phyloP scores from a whole-genome alignment of 1,140 invertebrate species.

The Drosophila elegans region DNA sequence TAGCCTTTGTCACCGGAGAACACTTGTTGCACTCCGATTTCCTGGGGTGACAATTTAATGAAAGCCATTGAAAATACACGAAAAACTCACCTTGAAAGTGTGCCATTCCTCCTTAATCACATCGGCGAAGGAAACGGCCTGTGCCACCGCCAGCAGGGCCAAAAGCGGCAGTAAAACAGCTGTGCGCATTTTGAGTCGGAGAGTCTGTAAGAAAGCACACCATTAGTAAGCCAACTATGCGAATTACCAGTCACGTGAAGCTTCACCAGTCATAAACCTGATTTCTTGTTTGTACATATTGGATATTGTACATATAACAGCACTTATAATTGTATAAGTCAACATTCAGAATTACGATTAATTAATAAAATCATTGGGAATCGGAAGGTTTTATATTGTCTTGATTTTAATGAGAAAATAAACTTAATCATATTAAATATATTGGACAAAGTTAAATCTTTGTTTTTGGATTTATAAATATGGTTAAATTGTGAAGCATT shows the following conservation, averaged over 20 bases:
- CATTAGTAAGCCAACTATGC: slow-evolving; percentile 4
- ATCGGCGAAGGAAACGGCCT: slow-evolving; percentile 89
- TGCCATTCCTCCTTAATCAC: slow-evolving; percentile 91
- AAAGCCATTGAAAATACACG: background rate
- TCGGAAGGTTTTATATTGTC: too few relatives aligned
- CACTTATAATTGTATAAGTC: too few relatives aligned
- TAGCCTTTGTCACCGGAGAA: slow-evolving; percentile 26
- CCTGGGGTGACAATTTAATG: slow-evolving; percentile 7
- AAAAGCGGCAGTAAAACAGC: slow-evolving; percentile 85
- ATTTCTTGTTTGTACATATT: background rate
- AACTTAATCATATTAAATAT: too few relatives aligned
- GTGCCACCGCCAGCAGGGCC: slow-evolving; percentile 84
- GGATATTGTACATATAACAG: background rate
- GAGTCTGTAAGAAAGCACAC: slow-evolving; percentile 22
- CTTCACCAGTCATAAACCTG: slow-evolving; percentile 9
- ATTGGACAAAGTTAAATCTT: too few relatives aligned
- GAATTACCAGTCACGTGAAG: slow-evolving; percentile 23
- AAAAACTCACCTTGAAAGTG: slow-evolving; percentile 89
- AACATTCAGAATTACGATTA: too few relatives aligned
- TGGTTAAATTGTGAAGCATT: too few relatives aligned
- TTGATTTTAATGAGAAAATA: too few relatives aligned
- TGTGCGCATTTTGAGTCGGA: slow-evolving; percentile 84
- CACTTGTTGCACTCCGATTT: slow-evolving; percentile 29
- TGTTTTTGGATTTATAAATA: too few relatives aligned
- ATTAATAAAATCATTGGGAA: too few relatives aligned